Evolutionary conservation across 1,140 invertebrate species (phyloP), one percentile per base, ranked within the genome.

Genomic region (Drosophila baimaii): DNA sequence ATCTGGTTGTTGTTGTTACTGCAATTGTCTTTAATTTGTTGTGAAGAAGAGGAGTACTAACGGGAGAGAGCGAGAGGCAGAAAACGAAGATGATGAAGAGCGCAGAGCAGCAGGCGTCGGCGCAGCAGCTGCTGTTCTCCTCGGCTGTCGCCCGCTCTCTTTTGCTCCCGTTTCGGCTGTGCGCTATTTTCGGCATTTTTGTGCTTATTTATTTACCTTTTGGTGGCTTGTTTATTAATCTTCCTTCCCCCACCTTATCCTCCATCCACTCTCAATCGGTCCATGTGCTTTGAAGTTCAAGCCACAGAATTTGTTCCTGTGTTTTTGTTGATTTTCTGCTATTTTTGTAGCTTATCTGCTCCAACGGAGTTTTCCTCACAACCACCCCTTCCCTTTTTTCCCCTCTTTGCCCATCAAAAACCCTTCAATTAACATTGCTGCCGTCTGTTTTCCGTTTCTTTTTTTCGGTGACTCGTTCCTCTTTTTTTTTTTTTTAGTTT

Each of bases 141-240:
- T 47, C 37, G 25, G 9, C 31, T 39, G 44, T 52, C 25, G 39
- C 49, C 35, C 69, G 55, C 43, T 69, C 35, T 41, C 15, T 31
- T 62, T 52, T 44, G 56, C 39, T 43, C 43, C 23, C 39, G 51
- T 35, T 54, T 54, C 31, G 5, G 51, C 19, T 62, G 43, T 37
- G 37, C 63, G 66, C 61, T 80, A 80, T 84, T 84, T 79, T 84
- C 59, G 72, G 77, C 46, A 46, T 79, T 73, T 72, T 71, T 82
- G 63, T 69, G 83, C 68, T 88, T 88, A 86, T 86, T 88, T 86
- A 86, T 88, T 89, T 89, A 88, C 84, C 72, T 83, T 88, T 89
- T 77, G 76, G 41, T 86, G 70, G 71, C 68, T 81, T 86, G 83
- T 88, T 88, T 88, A 89, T 88, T 88, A 83, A 66, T 29, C 46